Conservation (phyloP, 1,140 invertebrate genomes). For the Ceratina australensis region DNA sequence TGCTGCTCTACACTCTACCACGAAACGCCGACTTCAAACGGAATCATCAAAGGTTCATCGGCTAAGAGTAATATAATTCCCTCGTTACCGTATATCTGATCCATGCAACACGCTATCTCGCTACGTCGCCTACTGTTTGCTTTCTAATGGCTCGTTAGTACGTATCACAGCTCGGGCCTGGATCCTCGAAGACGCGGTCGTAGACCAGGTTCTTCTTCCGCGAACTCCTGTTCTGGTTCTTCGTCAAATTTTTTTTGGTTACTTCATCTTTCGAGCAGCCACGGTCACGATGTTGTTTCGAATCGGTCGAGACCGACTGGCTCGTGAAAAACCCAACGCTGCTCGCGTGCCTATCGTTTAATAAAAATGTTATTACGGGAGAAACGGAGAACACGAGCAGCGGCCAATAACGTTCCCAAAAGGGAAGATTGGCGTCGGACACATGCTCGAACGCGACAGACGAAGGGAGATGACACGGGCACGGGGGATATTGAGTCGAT, state of each 20-base stretch:
- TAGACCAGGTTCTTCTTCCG: neutral
- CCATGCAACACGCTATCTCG: slow-evolving; percentile 27
- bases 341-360: slow-evolving; percentile 70
- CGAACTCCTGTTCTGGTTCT: too few relatives aligned
- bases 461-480: slow-evolving; percentile 32
- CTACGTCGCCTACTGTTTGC: slow-evolving; percentile 24
- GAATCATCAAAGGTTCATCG: slow-evolving; percentile 78
- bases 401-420: slow-evolving; percentile 59
- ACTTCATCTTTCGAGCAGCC: too few relatives aligned
- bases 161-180: neutral
- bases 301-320: too few relatives aligned
- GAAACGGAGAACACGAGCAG: slow-evolving; percentile 49
- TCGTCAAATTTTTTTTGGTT: too few relatives aligned
- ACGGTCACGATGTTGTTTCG: too few relatives aligned
- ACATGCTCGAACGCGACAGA: slow-evolving; percentile 51
- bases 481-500: slow-evolving; percentile 65
- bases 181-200: neutral
- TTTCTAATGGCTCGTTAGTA: slow-evolving; percentile 5
- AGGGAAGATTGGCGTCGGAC: slow-evolving; percentile 60
- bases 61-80: slow-evolving; percentile 72
- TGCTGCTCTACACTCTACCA: neutral
- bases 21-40: slow-evolving; percentile 70
- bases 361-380: slow-evolving; percentile 72
- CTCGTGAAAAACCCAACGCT: slow-evolving; percentile 11
- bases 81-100: slow-evolving; percentile 65